Base-by-base conservation (phyloP, 2,888 invertebrate genomes). In the Trissolcus japonicus region DNA sequence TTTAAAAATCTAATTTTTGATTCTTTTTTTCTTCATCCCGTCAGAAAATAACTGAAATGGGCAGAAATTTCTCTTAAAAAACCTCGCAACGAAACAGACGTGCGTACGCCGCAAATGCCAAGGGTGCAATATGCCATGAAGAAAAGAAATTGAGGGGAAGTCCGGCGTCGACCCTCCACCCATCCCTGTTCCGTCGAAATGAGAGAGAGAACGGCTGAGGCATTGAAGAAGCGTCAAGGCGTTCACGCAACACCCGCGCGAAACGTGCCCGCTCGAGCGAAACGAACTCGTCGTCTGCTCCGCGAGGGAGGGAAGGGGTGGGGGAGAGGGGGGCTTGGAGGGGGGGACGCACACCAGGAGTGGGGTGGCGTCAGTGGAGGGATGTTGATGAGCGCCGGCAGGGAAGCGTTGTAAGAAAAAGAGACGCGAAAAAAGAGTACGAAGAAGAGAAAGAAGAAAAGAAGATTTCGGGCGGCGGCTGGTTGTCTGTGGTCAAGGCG, bases 401-500 rank as follows among this genome's bases (percentile, higher is more conserved):
- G 78, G 75, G 66, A 67, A 69, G 67, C 68, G 46, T 61, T 40
- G 68, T 25, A 79, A 73, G 60, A 79, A 77, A 72, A 61, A 78
- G 79, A 81, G 81, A 80, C 78, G 80, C 29, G 21, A 81, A 82
- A 81, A 81, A 76, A 79, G 76, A 76, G 76, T 67, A 79, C 80
- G 75, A 80, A 76, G 82, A 71, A 68, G 69, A 73, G 74, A 81
- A 82, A 82, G 81, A 77, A 80, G 79, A 78, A 79, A 80, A 79
- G 80, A 78, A 80, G 73, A 83, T 83, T 86, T 86, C 84, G 87
- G 86, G 87, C 87, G 87, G 86, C 85, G 85, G 87, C 82, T 83
- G 84, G 85, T 87, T 87, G 87, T 85, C 87, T 83, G 86, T 87
- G 87, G 87, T 87, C 87, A 87, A 87, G 87, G 56, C 57, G 84